Conservation (phyloP, 2,113 vertebrate genomes). For the Herpailurus yagouaroundi region DNA sequence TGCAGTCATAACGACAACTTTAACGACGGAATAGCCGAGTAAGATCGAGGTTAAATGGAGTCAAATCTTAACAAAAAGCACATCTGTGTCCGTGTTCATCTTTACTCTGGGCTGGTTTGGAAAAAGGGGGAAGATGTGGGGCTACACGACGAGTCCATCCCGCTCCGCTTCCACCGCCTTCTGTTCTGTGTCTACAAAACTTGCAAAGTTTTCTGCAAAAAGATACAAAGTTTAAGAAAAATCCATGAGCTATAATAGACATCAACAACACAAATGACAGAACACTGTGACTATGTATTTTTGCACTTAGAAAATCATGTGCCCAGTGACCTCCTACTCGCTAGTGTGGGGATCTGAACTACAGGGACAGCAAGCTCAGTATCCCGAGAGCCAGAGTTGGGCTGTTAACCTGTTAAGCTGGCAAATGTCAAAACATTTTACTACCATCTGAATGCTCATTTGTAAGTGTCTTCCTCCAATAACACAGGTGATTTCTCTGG, state of each 20-base stretch:
- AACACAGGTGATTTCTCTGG: neutral
- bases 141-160: neutral
- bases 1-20: neutral
- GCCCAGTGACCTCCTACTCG: neutral
- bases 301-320: neutral
- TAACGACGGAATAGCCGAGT: neutral
- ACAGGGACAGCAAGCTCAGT: neutral
- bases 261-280: neutral
- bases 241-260: neutral
- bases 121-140: neutral
- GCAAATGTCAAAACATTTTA: neutral
- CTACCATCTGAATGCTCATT: neutral
- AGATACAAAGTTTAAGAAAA: neutral
- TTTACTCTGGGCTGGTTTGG: neutral
- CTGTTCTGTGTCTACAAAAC: constrained; percentile 16
- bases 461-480: neutral
- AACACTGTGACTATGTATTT: neutral
- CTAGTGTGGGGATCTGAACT: neutral
- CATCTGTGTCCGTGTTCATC: neutral
- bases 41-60: neutral
- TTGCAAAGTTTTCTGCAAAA: neutral
- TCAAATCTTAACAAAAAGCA: neutral
- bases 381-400: neutral
- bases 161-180: neutral
- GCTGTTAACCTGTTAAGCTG: neutral